Conservation (phyloP, 2,888 invertebrate species). For the Fragum fragum region DNA sequence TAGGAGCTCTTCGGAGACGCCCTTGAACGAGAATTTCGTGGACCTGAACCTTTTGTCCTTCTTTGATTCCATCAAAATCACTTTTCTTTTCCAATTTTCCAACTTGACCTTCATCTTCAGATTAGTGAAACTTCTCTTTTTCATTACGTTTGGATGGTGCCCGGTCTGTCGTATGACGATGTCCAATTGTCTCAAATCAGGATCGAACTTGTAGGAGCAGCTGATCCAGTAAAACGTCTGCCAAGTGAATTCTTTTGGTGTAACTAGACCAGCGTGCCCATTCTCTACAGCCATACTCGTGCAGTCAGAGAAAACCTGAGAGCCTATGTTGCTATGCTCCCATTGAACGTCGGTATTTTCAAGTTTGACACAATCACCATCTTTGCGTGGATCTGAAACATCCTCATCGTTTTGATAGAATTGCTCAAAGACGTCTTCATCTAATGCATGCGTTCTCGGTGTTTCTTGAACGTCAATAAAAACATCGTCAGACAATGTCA, state of each 20-base stretch:
- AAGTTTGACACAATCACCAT: neutral
- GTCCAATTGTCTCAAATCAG: neutral
- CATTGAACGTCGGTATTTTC: neutral
- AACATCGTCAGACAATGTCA: too few relatives aligned
- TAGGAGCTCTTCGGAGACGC: neutral
- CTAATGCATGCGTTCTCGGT: too few relatives aligned
- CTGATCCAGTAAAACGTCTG: slow-evolving; percentile 16
- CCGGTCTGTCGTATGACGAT: slow-evolving; percentile 2
- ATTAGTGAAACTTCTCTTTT: neutral
- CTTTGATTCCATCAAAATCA: neutral
- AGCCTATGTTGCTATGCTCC: slow-evolving; percentile 6
- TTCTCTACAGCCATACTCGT: neutral
- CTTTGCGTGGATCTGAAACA: too few relatives aligned
- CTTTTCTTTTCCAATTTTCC: slow-evolving; percentile 1
- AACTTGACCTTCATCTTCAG: neutral
- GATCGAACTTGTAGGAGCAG: slow-evolving; percentile 5
- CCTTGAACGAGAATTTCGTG: neutral
- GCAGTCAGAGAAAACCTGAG: neutral
- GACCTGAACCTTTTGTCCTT: neutral
- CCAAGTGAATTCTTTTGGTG: neutral
- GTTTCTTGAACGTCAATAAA: too few relatives aligned
- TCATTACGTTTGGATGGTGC: slow-evolving; percentile 4
- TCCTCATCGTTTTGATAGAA: too few relatives aligned
- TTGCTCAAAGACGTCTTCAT: too few relatives aligned
- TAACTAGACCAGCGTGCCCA: neutral